These are phyloP conservation scores for Trachelus tabidus DNA, from an alignment of 2,888 invertebrate species.

Conservation along the genomic window DNA sequence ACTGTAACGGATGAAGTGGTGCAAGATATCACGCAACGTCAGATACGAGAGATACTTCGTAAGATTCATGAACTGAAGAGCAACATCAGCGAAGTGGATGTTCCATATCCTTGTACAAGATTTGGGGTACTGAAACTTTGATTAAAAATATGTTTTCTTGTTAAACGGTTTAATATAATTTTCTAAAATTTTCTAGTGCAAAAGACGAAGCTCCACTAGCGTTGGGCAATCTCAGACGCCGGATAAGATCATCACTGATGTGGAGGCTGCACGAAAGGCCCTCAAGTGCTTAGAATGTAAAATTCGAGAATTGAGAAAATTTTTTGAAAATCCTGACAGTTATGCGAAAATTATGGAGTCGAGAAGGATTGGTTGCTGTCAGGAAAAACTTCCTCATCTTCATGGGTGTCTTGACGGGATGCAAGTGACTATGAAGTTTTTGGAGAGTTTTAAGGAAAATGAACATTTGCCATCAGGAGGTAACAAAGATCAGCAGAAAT, in stretches of 20 bases:
- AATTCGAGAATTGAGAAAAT: constrained; percentile 31
- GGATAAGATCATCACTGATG: constrained; percentile 25
- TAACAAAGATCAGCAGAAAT: neutral
- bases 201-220: constrained; percentile 10
- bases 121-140: neutral
- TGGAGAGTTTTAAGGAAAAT: constrained; percentile 20
- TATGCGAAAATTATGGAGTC: constrained; percentile 31
- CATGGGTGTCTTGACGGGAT: constrained; percentile 44
- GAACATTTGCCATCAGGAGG: neutral
- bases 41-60: constrained; percentile 24
- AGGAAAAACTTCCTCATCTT: constrained; percentile 37
- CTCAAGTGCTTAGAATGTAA: constrained; percentile 33
- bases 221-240: constrained; percentile 29
- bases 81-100: constrained; percentile 29
- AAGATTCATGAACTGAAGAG: constrained; percentile 39
- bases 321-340: constrained; percentile 38
- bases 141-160: neutral
- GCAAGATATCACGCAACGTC: neutral
- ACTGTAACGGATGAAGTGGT: neutral
- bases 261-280: constrained; percentile 26
- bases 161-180: neutral
- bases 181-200: neutral
- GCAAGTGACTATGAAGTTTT: constrained; percentile 31
- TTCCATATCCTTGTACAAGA: neutral
- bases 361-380: constrained; percentile 33